These are phyloP conservation scores for Liposcelis brunnea DNA, from an alignment of 2,888 invertebrate genomes.

Conservation along the genomic window DNA sequence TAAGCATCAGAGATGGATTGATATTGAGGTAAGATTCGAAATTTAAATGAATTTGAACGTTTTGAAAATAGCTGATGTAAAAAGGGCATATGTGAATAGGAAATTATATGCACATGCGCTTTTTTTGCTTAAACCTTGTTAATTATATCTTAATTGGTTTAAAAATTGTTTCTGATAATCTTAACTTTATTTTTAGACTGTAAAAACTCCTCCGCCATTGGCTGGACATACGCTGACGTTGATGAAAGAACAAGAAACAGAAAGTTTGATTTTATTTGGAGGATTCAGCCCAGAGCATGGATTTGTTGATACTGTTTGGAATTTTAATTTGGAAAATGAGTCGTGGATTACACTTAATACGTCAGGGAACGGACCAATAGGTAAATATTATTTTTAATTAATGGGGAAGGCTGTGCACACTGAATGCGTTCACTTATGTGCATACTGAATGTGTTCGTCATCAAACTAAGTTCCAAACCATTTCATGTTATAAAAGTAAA, in stretches of 20 bases:
- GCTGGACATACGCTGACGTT: slow-evolving; percentile 82
- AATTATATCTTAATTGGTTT: no score
- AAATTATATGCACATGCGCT: background rate
- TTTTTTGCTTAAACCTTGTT: background rate
- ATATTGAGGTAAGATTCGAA: slow-evolving; percentile 39
- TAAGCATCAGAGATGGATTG: slow-evolving; percentile 66
- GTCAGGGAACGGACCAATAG: slow-evolving; percentile 56
- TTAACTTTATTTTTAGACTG: slow-evolving; percentile 22
- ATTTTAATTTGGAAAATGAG: slow-evolving; percentile 56
- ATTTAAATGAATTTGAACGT: no score
- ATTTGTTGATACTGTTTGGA: slow-evolving; percentile 59
- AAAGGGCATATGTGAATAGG: background rate
- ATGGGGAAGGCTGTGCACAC: background rate
- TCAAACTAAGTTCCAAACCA: no score
- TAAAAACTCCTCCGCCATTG: slow-evolving; percentile 49
- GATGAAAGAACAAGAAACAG: slow-evolving; percentile 41
- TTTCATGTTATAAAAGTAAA: no score
- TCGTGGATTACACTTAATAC: slow-evolving; percentile 53
- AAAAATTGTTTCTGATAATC: background rate
- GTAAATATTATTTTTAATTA: slow-evolving; percentile 23
- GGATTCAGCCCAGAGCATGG: slow-evolving; percentile 63
- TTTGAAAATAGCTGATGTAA: no score
- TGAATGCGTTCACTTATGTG: no score
- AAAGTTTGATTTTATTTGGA: slow-evolving; percentile 69
- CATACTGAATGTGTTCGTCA: no score